Conservation (phyloP, 2,797 vertebrate species). For the Rhincodon typus region DNA sequence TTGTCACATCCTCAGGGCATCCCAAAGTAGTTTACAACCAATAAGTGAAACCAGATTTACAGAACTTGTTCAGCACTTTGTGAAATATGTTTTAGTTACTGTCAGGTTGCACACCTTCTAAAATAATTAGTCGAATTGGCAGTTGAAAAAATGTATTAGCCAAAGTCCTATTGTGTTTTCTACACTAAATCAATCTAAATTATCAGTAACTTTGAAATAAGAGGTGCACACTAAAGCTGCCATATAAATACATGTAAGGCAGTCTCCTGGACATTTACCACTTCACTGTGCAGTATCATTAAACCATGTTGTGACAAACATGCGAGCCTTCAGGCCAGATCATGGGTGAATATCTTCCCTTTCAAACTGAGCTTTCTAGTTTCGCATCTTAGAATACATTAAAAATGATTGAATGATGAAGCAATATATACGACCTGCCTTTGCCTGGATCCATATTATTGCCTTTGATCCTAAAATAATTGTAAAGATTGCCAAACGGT, state of each 20-base stretch:
- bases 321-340: neutral
- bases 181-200: neutral
- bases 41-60: neutral
- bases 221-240: too few relatives aligned
- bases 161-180: neutral
- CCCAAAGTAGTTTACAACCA: neutral
- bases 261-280: too few relatives aligned
- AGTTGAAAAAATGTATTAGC: neutral
- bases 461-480: neutral
- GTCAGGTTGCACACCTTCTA: neutral
- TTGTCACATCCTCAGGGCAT: too few relatives aligned
- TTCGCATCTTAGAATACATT: neutral
- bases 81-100: neutral
- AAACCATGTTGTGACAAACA: neutral
- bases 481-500: neutral
- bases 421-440: neutral
- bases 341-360: neutral
- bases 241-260: too few relatives aligned
- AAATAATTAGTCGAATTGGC: too few relatives aligned
- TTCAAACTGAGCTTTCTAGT: neutral
- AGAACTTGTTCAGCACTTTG: neutral
- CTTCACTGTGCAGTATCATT: neutral
- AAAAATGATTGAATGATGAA: neutral
- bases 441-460: neutral
- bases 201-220: neutral